Percentiles rank a stretch among this genome's conserved stretches.
These are phyloP conservation scores for Albula goreensis DNA, from an alignment of 2,113 vertebrate species.

Conservation along the genomic window DNA sequence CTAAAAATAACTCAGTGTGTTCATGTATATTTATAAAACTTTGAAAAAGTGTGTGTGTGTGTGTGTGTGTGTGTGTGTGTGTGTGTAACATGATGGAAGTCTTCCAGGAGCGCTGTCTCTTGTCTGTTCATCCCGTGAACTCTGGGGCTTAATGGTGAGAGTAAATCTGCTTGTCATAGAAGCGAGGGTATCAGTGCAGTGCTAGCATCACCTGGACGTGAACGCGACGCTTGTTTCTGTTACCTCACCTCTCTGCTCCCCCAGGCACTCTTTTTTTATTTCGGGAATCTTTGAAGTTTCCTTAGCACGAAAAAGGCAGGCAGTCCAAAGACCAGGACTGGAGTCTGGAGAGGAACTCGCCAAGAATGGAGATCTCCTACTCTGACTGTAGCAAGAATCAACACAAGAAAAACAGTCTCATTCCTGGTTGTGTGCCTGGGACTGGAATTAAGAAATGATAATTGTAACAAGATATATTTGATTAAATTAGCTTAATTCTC, in stretches of 20 bases:
- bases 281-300: slow-evolving; percentile 54
- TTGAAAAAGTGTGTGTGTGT: no score
- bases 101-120: slow-evolving; percentile 29
- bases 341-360: slow-evolving; percentile 25
- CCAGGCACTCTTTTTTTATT: slow-evolving; percentile 64
- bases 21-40: no score
- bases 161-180: slow-evolving; percentile 64
- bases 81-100: no score
- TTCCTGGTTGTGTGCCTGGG: no score
- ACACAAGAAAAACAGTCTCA: no score
- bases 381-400: no score
- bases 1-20: no score
- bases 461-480: no score
- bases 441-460: no score
- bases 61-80: no score
- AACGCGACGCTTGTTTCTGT: slow-evolving; percentile 57
- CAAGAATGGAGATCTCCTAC: not conserved
- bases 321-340: slow-evolving; percentile 54
- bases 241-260: slow-evolving; percentile 50
- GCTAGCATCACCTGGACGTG: slow-evolving; percentile 63
- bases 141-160: slow-evolving; percentile 55
- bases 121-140: slow-evolving; percentile 64
- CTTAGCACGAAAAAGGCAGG: slow-evolving; percentile 26
- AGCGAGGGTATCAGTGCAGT: slow-evolving; percentile 51
- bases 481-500: no score